Percentiles rank a stretch among this genome's conserved stretches.
phyloP scores from a whole-genome alignment of 1,140 invertebrate species.

The Notospermus geniculatus region DNA sequence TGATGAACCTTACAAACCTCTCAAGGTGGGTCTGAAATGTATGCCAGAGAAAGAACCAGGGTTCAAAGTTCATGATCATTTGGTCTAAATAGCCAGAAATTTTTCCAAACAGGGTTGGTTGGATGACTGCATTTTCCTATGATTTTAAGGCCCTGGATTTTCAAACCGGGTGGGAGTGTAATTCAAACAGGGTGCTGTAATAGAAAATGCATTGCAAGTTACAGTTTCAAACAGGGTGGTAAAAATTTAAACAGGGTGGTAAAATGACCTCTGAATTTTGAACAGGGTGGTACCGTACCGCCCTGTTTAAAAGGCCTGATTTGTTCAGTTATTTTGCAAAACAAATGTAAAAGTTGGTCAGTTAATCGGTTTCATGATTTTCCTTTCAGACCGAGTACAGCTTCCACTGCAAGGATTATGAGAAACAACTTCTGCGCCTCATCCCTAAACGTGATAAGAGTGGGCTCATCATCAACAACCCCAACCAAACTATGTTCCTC shows the following conservation, averaged over 20 bases:
- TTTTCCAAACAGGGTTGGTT: not conserved
- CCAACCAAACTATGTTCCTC: conserved; percentile 47
- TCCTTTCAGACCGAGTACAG: conserved; percentile 33
- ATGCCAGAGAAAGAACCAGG: no score
- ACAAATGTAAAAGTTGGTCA: not conserved
- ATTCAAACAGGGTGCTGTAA: no score
- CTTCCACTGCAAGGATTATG: conserved; percentile 40
- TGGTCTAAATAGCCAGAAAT: no score
- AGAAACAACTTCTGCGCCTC: conserved; percentile 44
- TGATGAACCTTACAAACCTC: conserved; percentile 34
- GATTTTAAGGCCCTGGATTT: no score
- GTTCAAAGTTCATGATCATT: no score
- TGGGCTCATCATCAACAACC: conserved; percentile 49
- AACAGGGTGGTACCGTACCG: no score
- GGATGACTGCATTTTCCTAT: not conserved
- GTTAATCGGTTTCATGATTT: not conserved
- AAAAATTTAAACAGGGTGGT: no score
- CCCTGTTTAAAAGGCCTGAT: not conserved
- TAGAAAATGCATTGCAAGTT: no score
- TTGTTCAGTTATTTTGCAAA: no score
- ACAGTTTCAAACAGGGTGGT: no score
- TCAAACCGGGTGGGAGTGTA: no score
- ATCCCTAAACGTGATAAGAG: conserved; percentile 37
- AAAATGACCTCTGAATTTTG: not conserved
- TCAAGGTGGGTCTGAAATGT: conserved; percentile 31